Base-by-base conservation (phyloP, 2,888 invertebrate species). In the Pecten maximus region DNA sequence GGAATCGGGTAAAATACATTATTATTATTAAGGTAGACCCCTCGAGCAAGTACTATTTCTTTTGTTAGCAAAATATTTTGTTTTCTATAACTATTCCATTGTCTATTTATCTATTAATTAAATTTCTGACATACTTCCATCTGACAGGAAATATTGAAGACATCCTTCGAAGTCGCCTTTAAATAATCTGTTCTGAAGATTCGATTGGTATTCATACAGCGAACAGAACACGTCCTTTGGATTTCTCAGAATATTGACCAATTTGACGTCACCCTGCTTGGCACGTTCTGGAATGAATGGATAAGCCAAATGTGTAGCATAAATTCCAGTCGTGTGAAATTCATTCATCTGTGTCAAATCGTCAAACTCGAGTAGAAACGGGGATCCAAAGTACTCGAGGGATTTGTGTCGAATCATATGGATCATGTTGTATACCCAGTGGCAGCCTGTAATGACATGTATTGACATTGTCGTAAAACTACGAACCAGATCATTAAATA, bases 351-450 rank as follows among this genome's bases (percentile, higher is more conserved):
- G 28, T 74, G 74, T 35, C 10, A 74, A 35, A 35, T 74, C 15
- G 28, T 74, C 74, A 28, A 74, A 74, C 10, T 74, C 74, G 10
- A 74, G 74, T 23, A 74, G 35, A 74, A 74, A 74, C 8, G 74
- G 74, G 10, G 74, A 35, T 6, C 74, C 74, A 12, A 4, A 8
- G 16, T 74, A 74, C 16, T 35, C 35, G 35, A 74, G 74, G 23
- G 74, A 35, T 15, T 35, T 28, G 10, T 74, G 28, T 74, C 35
- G 28, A 6, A 74, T 28, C 74, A 35, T 28, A 28, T 6, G 16
- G 35, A 74, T 74, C 74, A 74, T 28, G 74, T 74, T 74, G 28
- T 74, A 74, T 35, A 74, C 35, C 74, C 74, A 74, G 35, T 74
- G 74, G 35, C 23, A 23, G 35, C 74, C 74, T 74, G 28, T 10